phyloP scores from a whole-genome alignment of 2,113 vertebrate genomes.

The Elgaria multicarinata region DNA sequence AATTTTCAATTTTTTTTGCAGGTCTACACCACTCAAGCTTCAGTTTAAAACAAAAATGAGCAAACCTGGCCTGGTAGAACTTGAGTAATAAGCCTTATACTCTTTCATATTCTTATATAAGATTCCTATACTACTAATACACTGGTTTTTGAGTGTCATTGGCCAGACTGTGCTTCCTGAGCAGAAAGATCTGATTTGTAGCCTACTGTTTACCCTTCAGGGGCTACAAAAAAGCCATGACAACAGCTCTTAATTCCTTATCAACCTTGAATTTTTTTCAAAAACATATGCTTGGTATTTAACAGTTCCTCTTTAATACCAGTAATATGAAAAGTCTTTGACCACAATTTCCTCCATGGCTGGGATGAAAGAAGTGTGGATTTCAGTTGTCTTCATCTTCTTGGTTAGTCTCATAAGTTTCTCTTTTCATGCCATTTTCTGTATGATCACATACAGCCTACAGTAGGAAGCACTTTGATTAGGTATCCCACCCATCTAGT shows the following conservation, averaged over 20 bases:
- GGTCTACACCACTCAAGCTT: too few relatives aligned
- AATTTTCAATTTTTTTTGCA: too few relatives aligned
- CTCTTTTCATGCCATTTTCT: background rate
- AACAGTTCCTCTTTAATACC: background rate
- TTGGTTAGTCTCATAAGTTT: background rate
- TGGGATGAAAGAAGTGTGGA: conserved; percentile 3
- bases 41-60: too few relatives aligned
- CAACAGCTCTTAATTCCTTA: background rate
- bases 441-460: background rate
- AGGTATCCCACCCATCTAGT: background rate
- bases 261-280: background rate
- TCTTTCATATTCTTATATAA: too few relatives aligned
- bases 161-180: background rate
- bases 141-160: background rate
- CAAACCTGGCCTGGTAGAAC: too few relatives aligned
- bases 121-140: background rate
- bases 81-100: too few relatives aligned
- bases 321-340: background rate
- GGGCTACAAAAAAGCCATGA: background rate
- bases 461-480: conserved; percentile 27
- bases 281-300: background rate
- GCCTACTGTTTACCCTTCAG: background rate
- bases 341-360: background rate
- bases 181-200: background rate
- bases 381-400: background rate